Percentiles rank a stretch among this genome's conserved stretches.
phyloP scores from a whole-genome alignment of 2,797 vertebrate species.

The Acanthis flammea region DNA sequence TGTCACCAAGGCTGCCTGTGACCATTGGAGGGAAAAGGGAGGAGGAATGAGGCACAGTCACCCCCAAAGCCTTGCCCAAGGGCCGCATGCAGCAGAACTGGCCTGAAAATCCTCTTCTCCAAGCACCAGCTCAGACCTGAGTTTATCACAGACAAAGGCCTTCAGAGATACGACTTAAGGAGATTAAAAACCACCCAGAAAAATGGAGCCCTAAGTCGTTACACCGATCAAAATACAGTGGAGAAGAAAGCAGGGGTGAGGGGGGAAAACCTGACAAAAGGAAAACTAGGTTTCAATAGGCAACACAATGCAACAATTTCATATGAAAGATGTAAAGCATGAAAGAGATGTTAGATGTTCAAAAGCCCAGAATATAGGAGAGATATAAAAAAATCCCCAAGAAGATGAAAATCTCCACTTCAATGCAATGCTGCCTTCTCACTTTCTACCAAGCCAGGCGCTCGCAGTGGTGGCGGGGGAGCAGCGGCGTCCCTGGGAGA shows the following conservation, averaged over 20 bases:
- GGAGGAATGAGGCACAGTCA: not conserved
- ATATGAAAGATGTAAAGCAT: constrained; percentile 65
- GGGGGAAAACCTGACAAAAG: constrained; percentile 70
- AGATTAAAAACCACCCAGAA: constrained; percentile 66
- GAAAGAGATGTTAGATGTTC: constrained; percentile 75
- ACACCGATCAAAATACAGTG: constrained; percentile 60
- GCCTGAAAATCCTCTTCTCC: constrained; percentile 27
- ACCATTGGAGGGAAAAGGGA: not conserved
- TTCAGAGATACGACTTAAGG: constrained; percentile 40
- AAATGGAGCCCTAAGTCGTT: constrained; percentile 56
- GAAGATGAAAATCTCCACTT: constrained; percentile 74
- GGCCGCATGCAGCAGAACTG: not conserved
- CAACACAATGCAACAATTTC: constrained; percentile 76
- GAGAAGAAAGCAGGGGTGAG: constrained; percentile 60
- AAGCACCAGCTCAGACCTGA: not conserved
- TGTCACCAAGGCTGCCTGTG: fast-evolving
- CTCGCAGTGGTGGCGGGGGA: not conserved
- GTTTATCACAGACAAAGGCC: constrained; percentile 36
- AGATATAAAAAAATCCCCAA: constrained; percentile 34
- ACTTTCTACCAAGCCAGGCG: constrained; percentile 18
- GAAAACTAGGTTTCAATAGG: constrained; percentile 62
- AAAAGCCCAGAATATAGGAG: constrained; percentile 68
- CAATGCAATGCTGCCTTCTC: constrained; percentile 60
- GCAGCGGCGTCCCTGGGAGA: not conserved
- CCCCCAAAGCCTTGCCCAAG: not conserved